Evolutionary conservation across 2,888 invertebrate genomes (phyloP).

Genomic region (Ophion slaviceki): DNA sequence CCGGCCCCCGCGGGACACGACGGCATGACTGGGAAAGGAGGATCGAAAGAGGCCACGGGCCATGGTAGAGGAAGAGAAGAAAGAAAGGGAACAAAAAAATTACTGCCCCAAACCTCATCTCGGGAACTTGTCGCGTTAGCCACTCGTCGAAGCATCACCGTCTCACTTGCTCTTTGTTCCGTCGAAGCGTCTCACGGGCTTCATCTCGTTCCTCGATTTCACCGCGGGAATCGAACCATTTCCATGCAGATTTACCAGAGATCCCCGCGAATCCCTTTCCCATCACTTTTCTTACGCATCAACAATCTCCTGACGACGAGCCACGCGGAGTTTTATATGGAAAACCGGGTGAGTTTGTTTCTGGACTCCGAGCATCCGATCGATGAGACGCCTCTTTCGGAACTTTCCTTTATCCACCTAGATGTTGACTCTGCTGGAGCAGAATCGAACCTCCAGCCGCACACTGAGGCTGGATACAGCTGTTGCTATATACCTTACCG

Average conservation of each 20-base stretch:
- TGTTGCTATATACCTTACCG: background rate
- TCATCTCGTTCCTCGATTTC: constrained; percentile 17
- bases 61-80: background rate
- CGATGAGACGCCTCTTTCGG: constrained; percentile 40
- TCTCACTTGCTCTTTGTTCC: constrained; percentile 36
- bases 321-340: constrained; percentile 39
- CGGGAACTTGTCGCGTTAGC: constrained; percentile 59
- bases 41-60: constrained; percentile 7
- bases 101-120: constrained; percentile 30
- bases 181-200: constrained; percentile 8
- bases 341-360: constrained; percentile 40
- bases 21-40: constrained; percentile 36
- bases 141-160: constrained; percentile 45
- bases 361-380: constrained; percentile 23
- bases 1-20: constrained; percentile 36
- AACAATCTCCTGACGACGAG: constrained; percentile 52
- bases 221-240: constrained; percentile 66
- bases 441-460: background rate
- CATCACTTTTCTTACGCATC: constrained; percentile 46
- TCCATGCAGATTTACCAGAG: constrained; percentile 70
- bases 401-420: constrained; percentile 36
- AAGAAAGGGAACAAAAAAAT: constrained; percentile 29
- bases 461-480: background rate
- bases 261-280: constrained; percentile 5
- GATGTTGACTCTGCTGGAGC: constrained; percentile 15